Conservation (phyloP, 92 coral and sea anemone species). For the Palythoa caribaeorum region DNA sequence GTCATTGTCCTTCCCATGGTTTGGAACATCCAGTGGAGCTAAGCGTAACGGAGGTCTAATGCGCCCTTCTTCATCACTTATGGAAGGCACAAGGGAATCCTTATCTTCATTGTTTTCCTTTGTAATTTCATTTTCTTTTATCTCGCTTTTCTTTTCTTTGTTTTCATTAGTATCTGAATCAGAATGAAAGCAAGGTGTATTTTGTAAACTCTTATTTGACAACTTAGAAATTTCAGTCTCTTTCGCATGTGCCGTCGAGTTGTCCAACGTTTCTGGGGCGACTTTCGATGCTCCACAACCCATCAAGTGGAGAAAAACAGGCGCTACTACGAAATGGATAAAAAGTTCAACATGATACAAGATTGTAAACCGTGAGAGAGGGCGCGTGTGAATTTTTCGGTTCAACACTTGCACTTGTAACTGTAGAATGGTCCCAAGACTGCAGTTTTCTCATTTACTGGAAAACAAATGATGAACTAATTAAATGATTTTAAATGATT, state of each 20-base stretch:
- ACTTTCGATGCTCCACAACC: conserved; percentile 40
- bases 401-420: not conserved
- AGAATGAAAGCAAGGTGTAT: not conserved
- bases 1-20: not conserved
- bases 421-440: not conserved
- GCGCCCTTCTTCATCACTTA: not conserved
- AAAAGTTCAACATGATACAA: not conserved
- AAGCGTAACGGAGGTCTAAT: not conserved
- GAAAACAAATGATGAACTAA: not conserved
- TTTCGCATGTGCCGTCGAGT: not conserved
- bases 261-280: not conserved
- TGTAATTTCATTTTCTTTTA: not conserved
- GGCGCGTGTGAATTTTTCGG: not conserved
- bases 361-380: not conserved
- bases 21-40: not conserved
- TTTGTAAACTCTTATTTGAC: not conserved
- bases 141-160: not conserved
- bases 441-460: not conserved
- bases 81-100: not conserved
- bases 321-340: not conserved
- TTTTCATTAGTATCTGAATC: not conserved
- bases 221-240: not conserved
- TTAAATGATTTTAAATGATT: no score
- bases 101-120: not conserved
- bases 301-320: not conserved